Evolutionary conservation across 2,888 invertebrate species (phyloP).

Genomic region (Zelleria hepariella): DNA sequence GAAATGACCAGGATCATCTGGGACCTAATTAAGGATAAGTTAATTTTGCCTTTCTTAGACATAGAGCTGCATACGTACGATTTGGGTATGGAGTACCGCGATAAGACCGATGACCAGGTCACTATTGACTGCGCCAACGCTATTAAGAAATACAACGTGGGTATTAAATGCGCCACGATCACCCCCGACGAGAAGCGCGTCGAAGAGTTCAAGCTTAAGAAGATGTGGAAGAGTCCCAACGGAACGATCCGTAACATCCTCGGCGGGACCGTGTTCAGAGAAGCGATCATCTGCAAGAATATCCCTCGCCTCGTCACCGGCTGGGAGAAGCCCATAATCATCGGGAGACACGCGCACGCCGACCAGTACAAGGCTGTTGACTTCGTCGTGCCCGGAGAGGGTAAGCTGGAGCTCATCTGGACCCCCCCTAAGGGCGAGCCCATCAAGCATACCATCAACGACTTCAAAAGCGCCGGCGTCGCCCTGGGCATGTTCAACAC

Average conservation of each 20-base stretch:
- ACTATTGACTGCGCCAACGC: conserved; percentile 98
- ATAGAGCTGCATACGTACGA: conserved; percentile 95
- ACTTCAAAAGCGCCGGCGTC: conserved; percentile 90
- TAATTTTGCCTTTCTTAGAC: conserved; percentile 96
- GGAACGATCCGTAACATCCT: conserved; percentile 91
- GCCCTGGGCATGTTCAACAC: conserved; percentile 98
- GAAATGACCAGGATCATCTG: conserved; percentile 98
- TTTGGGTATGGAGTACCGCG: conserved; percentile 95
- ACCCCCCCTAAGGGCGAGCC: conserved; percentile 77
- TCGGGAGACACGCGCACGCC: conserved; percentile 98
- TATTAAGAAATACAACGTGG: conserved; percentile 96
- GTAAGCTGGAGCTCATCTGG: conserved; percentile 88
- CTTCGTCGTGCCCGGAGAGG: conserved; percentile 93
- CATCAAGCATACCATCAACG: conserved; percentile 83
- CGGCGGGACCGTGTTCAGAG: conserved; percentile 87
- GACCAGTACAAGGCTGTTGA: conserved; percentile 99
- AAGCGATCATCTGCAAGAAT: conserved; percentile 91
- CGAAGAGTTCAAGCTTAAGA: conserved; percentile 88
- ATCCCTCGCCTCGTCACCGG: conserved; percentile 95
- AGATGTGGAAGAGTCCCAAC: conserved; percentile 94
- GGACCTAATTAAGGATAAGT: conserved; percentile 97
- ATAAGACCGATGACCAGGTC: conserved; percentile 94
- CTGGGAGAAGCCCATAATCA: conserved; percentile 97
- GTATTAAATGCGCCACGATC: conserved; percentile 98
- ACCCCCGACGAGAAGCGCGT: conserved; percentile 98